Evolutionary conservation across 2,797 vertebrate species (phyloP), one percentile per base, ranked within the genome.

Genomic region (Gephyroberyx darwinii): DNA sequence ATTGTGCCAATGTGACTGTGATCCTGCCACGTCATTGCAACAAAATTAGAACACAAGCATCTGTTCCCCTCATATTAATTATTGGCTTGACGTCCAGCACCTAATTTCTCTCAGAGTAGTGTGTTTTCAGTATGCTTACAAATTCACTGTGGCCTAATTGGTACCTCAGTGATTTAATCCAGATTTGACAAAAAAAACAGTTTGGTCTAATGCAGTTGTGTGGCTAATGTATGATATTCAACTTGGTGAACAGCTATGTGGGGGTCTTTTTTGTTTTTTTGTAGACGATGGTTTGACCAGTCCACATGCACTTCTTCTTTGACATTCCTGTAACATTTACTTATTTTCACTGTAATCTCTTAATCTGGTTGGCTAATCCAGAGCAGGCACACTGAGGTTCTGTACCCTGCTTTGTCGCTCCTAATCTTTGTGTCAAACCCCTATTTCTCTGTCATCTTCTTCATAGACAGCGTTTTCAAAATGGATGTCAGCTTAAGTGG

Each of bases 301-400:
- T 78, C 83, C 72, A 72, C 80, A 72, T 71, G 74, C 64, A 69
- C 84, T 84, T 82, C 74, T 77, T 84, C 77, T 75, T 78, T 85
- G 78, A 80, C 77, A 79, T 79, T 82, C 77, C 84, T 74, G 59
- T 77, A 85, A 86, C 84, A 77, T 67, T 90, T 84, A 87, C 87
- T 91, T 88, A 86, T 91, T 93, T 92, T 91, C 85, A 84, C 81
- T 78, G 81, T 93, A 94, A 95, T 93, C 93, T 89, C 90, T 93
- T 93, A 93, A 93, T 93, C 93, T 92, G 85, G 84, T 86, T 81
- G 67, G 61, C 70, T 94, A 94, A 94, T 94, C 93, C 92, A 76
- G 77, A 88, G 83, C 83, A 90, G 85, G 85, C 87, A 87, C 35
- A 77, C 69, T 88, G 82, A 86, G 88, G 72, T 83, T 87, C 86